Evolutionary conservation across 2,888 invertebrate genomes (phyloP), one percentile per base, ranked within the genome.

Genomic region (Pterostichus madidus): DNA sequence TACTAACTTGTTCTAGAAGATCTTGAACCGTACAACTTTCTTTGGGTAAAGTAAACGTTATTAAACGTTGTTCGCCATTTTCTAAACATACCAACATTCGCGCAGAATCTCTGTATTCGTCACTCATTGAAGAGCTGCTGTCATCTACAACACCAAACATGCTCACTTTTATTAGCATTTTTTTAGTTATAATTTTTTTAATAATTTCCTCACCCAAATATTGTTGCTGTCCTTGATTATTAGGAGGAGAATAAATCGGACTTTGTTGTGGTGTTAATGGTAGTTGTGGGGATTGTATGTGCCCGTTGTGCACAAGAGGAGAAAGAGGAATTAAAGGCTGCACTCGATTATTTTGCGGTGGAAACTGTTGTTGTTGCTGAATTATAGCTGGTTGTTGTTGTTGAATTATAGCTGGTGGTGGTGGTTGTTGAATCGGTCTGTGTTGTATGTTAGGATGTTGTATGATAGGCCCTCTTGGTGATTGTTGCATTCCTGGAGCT

Each of bases 1-100:
- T 44, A 77, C 61, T 59, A 78, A 94, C 95, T 92, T 96, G 96
- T 88, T 96, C 96, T 83, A 96, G 90, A 85, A 96, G 93, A 90
- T 96, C 96, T 88, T 95, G 94, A 79, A 96, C 94, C 0, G 96
- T 96, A 89, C 96, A 96, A 84, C 95, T 94, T 88, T 96, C 96
- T 87, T 95, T 94, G 6, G 96, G 96, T 86, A 96, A 91, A 80
- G 96, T 96, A 88, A 96, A 96, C 8, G 96, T 96, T 80, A 96
- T 96, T 84, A 96, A 91, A 87, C 96, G 93, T 89, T 96, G 96
- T 89, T 96, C 96, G 11, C 95, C 95, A 84, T 93, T 95, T 86
- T 93, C 93, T 80, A 96, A 90, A 85, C 95, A 93, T 53, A 96
- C 95, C 86, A 96, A 91, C 96, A 96, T 96, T 89, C 95, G 93